These are phyloP conservation scores for Chymomyza caudatula DNA, from an alignment of 2,888 invertebrate genomes.

Conservation along the genomic window DNA sequence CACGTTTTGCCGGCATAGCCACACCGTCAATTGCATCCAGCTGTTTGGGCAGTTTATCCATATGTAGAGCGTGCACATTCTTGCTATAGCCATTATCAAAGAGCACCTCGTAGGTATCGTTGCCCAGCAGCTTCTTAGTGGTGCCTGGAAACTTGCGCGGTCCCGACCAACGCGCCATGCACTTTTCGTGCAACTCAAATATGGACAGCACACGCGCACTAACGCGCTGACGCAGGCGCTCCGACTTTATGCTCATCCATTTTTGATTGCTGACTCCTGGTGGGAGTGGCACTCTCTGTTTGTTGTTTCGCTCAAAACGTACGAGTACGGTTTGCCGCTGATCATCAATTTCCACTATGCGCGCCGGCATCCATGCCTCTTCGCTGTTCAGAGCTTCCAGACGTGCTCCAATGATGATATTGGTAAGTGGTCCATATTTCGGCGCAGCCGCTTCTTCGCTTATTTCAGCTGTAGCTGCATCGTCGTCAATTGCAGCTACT, in stretches of 20 bases:
- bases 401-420: conserved; percentile 82
- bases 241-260: conserved; percentile 93
- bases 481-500: conserved; percentile 13
- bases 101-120: conserved; percentile 89
- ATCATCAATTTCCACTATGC: conserved; percentile 90
- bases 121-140: conserved; percentile 83
- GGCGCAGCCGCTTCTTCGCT: conserved; percentile 11
- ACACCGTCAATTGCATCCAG: conserved; percentile 5
- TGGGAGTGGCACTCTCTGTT: conserved; percentile 64
- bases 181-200: conserved; percentile 85
- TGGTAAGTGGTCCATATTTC: conserved; percentile 68
- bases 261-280: conserved; percentile 83
- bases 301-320: conserved; percentile 83
- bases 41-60: conserved; percentile 81
- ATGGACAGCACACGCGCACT: conserved; percentile 62
- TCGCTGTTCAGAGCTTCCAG: conserved; percentile 91
- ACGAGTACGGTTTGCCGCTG: conserved; percentile 92
- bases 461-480: conserved; percentile 4
- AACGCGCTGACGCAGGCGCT: conserved; percentile 82
- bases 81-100: conserved; percentile 94
- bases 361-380: conserved; percentile 88
- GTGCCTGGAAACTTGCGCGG: conserved; percentile 91
- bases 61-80: conserved; percentile 84
- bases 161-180: conserved; percentile 93
- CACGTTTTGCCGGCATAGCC: neutral